Conservation (phyloP, 2,888 invertebrate species). For the Melanargia galathea region DNA sequence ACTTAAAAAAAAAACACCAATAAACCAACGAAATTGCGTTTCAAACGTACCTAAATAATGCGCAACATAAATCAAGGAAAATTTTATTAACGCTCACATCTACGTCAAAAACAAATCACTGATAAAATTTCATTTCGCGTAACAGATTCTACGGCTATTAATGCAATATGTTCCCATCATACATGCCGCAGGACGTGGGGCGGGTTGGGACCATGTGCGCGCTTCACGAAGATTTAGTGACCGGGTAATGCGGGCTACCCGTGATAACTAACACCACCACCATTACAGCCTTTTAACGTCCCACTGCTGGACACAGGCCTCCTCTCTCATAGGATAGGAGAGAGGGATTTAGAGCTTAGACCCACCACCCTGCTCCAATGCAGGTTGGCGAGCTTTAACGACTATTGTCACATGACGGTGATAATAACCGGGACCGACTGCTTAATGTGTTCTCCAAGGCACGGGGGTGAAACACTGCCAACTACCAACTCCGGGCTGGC, state of each 20-base stretch:
- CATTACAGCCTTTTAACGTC: too few relatives aligned
- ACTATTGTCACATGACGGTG: too few relatives aligned
- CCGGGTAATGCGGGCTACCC: constrained; percentile 43
- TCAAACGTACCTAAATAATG: constrained; percentile 3
- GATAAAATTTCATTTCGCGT: constrained; percentile 23
- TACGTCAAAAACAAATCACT: constrained; percentile 20
- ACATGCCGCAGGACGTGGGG: constrained; percentile 35
- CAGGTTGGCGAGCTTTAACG: too few relatives aligned
- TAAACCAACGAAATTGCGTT: constrained; percentile 12
- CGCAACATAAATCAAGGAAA: constrained; percentile 8
- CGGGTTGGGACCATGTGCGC: constrained; percentile 53
- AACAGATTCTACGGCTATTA: constrained; percentile 26
- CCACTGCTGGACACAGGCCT: too few relatives aligned
- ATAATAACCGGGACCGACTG: too few relatives aligned
- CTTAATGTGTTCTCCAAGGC: too few relatives aligned
- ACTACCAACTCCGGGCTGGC: too few relatives aligned
- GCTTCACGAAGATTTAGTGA: constrained; percentile 70
- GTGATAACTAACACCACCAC: constrained; percentile 27
- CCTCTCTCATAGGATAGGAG: too few relatives aligned
- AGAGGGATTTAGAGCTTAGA: too few relatives aligned
- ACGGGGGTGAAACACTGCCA: too few relatives aligned
- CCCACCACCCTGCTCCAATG: too few relatives aligned
- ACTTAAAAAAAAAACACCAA: not conserved
- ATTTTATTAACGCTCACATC: constrained; percentile 7
- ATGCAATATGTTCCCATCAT: constrained; percentile 35